Conservation (phyloP, 2,797 vertebrate species). For the Mormyrops boulengeri region DNA sequence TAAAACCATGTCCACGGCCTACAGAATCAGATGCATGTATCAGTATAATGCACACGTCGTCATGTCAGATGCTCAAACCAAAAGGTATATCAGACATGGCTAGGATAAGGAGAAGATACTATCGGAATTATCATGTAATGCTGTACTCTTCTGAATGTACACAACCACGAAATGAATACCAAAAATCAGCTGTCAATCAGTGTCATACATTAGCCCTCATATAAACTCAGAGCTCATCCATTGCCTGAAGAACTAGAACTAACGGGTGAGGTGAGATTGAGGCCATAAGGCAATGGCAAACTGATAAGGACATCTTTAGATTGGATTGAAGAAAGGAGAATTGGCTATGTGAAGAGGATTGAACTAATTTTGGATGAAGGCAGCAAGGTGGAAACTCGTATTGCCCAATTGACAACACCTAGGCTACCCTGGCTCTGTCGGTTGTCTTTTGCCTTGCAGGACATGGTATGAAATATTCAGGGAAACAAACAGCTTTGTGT, state of each 20-base stretch:
- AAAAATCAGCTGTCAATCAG: not conserved
- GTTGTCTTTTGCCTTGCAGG: not conserved
- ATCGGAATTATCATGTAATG: not conserved
- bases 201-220: not conserved
- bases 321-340: not conserved
- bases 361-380: not conserved
- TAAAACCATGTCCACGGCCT: not conserved
- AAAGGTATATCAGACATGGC: not conserved
- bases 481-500: not conserved
- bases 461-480: not conserved
- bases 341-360: not conserved
- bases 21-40: not conserved
- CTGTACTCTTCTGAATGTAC: not conserved
- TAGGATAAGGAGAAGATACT: not conserved
- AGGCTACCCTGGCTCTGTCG: not conserved
- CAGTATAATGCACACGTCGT: not conserved
- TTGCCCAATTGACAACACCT: not conserved
- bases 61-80: not conserved
- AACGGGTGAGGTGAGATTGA: not conserved
- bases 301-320: not conserved
- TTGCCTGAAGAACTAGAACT: not conserved
- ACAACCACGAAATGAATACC: slow-evolving; percentile 7
- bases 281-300: not conserved
- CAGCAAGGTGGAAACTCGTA: not conserved
- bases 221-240: not conserved